Evolutionary conservation across 2,888 invertebrate genomes (phyloP).

Genomic region (Brachyptera risi): DNA sequence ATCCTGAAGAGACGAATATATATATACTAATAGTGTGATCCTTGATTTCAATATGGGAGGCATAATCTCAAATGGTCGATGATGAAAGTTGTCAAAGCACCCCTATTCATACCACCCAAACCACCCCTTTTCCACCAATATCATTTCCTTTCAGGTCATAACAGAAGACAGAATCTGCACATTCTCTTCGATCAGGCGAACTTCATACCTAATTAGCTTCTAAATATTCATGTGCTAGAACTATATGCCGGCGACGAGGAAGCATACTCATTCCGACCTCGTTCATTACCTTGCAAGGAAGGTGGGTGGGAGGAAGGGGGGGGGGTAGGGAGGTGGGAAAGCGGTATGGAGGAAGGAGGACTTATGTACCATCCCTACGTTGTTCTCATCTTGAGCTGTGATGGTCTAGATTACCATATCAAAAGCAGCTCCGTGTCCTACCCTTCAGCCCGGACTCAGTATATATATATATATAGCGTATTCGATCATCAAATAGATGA

Average conservation of each 20-base stretch:
- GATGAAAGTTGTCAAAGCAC: conserved; percentile 16
- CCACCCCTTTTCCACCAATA: too few relatives aligned
- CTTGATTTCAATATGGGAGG: background rate
- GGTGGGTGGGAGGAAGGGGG: background rate
- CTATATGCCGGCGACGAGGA: conserved; percentile 1
- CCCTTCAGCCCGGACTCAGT: conserved; percentile 25
- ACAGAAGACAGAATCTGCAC: background rate
- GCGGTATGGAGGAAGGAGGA: too few relatives aligned
- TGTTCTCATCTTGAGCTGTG: conserved; percentile 25
- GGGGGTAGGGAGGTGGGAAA: conserved; percentile 3
- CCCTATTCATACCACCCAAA: too few relatives aligned
- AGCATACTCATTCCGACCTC: conserved; percentile 17
- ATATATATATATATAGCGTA: conserved; percentile 41
- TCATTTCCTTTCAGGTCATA: background rate
- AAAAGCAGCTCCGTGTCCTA: conserved; percentile 20
- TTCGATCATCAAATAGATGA: conserved; percentile 38
- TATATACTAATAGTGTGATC: background rate
- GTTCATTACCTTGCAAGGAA: conserved; percentile 26
- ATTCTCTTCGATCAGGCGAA: conserved; percentile 26
- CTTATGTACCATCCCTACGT: too few relatives aligned
- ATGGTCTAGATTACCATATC: conserved; percentile 24
- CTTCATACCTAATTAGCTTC: conserved; percentile 31
- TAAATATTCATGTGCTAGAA: conserved; percentile 34
- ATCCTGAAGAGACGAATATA: too few relatives aligned
- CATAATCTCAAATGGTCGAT: conserved; percentile 2